These are phyloP conservation scores for Erithacus rubecula DNA, from an alignment of 2,797 vertebrate species.

Conservation along the genomic window DNA sequence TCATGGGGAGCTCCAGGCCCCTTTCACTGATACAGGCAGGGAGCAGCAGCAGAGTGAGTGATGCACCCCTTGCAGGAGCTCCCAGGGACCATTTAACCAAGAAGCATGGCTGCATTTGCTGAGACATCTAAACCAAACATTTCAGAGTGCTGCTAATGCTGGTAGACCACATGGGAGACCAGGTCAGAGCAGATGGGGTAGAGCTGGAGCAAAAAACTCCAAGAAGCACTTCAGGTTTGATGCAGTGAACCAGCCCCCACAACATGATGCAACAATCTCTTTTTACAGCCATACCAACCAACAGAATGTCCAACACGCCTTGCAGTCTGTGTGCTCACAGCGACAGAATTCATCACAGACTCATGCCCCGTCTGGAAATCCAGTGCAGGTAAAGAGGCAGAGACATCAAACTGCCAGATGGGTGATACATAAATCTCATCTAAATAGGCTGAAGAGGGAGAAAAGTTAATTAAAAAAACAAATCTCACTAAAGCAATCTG, in stretches of 20 bases:
- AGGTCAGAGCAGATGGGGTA: accelerated
- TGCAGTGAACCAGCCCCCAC: background rate
- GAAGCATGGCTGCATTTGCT: background rate
- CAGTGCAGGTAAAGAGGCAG: background rate
- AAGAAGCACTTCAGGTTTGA: background rate
- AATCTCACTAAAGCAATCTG: background rate
- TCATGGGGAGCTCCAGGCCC: background rate
- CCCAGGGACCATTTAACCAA: background rate
- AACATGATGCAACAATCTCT: background rate
- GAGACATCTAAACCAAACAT: background rate
- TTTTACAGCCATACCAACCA: background rate
- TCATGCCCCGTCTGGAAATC: background rate
- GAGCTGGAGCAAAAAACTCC: background rate
- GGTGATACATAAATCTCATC: background rate
- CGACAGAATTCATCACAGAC: background rate
- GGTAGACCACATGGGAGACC: accelerated
- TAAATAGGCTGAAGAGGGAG: background rate
- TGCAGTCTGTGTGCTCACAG: accelerated
- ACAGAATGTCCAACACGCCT: background rate
- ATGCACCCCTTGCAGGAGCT: background rate
- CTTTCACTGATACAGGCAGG: accelerated
- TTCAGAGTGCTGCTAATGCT: background rate
- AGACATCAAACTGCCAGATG: background rate
- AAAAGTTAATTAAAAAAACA: background rate
- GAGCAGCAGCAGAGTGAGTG: accelerated